Evolutionary conservation across 2,888 invertebrate species (phyloP).

Genomic region (Spialia ferax): DNA sequence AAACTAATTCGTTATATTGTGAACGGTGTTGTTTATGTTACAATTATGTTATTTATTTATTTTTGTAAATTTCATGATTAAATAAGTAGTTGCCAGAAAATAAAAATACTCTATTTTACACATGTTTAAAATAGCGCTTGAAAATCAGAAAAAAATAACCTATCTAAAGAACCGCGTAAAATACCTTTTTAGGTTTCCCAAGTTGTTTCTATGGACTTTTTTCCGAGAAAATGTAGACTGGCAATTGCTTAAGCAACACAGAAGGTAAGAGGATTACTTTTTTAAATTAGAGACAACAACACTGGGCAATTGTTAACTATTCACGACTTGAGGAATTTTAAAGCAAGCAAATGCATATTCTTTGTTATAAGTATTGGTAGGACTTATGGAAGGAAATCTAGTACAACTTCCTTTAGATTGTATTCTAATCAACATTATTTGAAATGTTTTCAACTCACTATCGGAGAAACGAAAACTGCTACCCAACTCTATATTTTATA

Average conservation of each 20-base stretch:
- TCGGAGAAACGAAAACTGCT: no score
- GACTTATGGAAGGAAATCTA: background rate
- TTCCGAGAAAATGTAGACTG: conserved; percentile 13
- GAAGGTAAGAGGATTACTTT: conserved; percentile 35
- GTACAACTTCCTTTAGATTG: background rate
- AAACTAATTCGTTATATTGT: no score
- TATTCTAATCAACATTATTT: background rate
- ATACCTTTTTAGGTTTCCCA: background rate
- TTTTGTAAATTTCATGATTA: no score
- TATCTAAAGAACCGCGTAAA: background rate
- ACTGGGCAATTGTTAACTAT: conserved; percentile 36
- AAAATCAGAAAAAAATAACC: background rate
- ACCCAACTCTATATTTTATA: no score
- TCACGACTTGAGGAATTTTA: conserved; percentile 10
- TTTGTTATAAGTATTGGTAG: no score
- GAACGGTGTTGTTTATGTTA: no score
- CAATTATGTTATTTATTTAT: no score
- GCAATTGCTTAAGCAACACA: conserved; percentile 18
- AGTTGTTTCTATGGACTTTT: conserved; percentile 13
- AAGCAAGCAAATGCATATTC: background rate
- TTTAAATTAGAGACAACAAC: conserved; percentile 21
- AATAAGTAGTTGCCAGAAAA: no score
- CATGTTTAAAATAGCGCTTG: background rate
- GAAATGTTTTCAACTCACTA: no score
- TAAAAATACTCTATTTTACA: no score